Base-by-base conservation (phyloP, 2,797 vertebrate genomes). In the Astyanax mexicanus region DNA sequence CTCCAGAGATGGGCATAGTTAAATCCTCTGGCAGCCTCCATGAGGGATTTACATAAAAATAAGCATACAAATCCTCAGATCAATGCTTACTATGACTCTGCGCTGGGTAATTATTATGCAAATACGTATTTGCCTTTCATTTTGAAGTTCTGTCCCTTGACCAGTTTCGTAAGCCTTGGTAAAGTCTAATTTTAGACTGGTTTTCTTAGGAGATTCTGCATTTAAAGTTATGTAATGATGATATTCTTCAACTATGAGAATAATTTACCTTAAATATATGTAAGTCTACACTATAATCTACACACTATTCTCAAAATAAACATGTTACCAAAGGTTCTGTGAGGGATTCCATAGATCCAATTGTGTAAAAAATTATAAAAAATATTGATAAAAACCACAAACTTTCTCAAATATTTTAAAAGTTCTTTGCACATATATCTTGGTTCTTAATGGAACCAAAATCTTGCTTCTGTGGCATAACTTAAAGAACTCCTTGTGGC, bases 21-120 rank as follows among this genome's bases (percentile, higher is more conserved):
- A 74, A 55, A 83, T 44, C 57, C 62, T 64, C 27, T 61, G 44
- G 44, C 58, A 37, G 60, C 15, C 55, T 42, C 40, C 40, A 23
- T 67, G 32, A 25, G 51, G 64, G 72, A 69, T 78, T 83, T 78
- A 69, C 40, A 65, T 66, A 65, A 49, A 80, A 75, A 75, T 78
- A 78, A 69, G 44, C 70, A 64, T 37, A 77, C 68, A 83, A 72
- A 75, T 78, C 67, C 75, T 37, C 32, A 45, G 37, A 74, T 69
- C 37, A 55, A 7, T 67, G 21, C 25, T 74, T 49, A 51, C 25
- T 61, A 38, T 49, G 51, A 55, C 51, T 58, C n/a, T 60, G 62
- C 54, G 19, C 71, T 64, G 67, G 37, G 42, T 55, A 74, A 47
- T 78, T 75, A 77, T 80, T 65, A 80, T 78, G 71, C 68, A 66